Base-by-base conservation (phyloP, 1,140 invertebrate species). In the Limonius californicus region DNA sequence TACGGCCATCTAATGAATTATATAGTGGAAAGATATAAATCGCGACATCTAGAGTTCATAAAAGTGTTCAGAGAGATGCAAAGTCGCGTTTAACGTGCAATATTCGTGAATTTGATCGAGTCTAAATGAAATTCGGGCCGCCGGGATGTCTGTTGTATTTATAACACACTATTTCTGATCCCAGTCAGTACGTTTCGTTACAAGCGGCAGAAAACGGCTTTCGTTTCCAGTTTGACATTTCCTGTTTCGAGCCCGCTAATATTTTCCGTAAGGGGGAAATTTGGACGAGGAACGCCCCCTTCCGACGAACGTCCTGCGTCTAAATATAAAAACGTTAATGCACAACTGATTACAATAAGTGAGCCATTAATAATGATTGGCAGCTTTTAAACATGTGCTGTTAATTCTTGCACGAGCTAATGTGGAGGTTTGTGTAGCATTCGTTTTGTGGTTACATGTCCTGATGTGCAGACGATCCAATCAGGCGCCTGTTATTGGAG, bases 91-190 rank as follows among this genome's bases (percentile, higher is more conserved):
- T 19, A 18, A 50, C 45, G 45, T 19, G 15, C 45, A 11, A 50
- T 50, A 50, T 18, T 18, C 45, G 7, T 21, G 45, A 50, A 19
- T 50, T 50, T 50, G n/a, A 50, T 50, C 6, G 45, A 11, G 45
- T 50, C 16, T 21, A 50, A 50, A 50, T 50, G 45, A 50, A 50
- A 50, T 18, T 50, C 45, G 20, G 45, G 45, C 45, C 45, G 45
- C 45, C 45, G 45, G 45, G 45, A 18, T 50, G 45, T 50, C 45
- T 50, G 45, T 50, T 45, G 14, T 50, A 50, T 50, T 50, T 50
- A 50, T 50, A 50, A 50, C 45, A 15, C 14, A 18, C 45, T 50
- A 50, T 50, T 50, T 50, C 45, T 50, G 45, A 18, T 18, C 2
- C 20, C 2, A 50, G 2, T 50, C 45, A 50, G 42, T 45, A 45